Percentiles rank a stretch among this genome's conserved stretches.
These are phyloP conservation scores for Gonocerus acuteangulatus DNA, from an alignment of 2,888 invertebrate species.

Conservation along the genomic window DNA sequence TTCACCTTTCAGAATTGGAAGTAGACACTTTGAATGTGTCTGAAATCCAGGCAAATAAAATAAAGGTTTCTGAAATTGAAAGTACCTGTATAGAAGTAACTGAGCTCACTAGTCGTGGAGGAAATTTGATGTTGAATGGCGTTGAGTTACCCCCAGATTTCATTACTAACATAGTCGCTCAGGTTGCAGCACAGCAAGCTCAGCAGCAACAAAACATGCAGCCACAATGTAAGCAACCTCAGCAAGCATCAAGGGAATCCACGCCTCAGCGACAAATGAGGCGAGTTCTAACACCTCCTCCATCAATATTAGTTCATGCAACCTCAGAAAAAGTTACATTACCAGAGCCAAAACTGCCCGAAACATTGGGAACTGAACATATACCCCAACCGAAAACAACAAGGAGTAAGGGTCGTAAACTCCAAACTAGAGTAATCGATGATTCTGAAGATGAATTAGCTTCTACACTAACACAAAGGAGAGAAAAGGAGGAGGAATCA, in stretches of 20 bases:
- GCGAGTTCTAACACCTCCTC: conserved; percentile 30
- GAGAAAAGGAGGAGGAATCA: conserved; percentile 8
- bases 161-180: conserved; percentile 47
- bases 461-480: conserved; percentile 24
- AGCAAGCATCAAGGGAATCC: conserved; percentile 31
- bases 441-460: conserved; percentile 35
- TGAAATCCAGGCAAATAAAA: conserved; percentile 69
- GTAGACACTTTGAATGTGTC: conserved; percentile 71
- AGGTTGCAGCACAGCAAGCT: conserved; percentile 44
- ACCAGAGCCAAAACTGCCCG: conserved; percentile 11
- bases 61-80: conserved; percentile 73
- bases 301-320: conserved; percentile 33
- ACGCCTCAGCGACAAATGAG: conserved; percentile 31
- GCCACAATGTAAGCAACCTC: conserved; percentile 43
- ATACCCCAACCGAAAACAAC: conserved; percentile 33
- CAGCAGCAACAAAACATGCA: conserved; percentile 47
- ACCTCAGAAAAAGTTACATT: conserved; percentile 14
- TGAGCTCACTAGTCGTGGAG: conserved; percentile 63
- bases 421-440: conserved; percentile 30
- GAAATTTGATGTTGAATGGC: conserved; percentile 58
- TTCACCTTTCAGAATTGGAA: conserved; percentile 66
- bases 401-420: conserved; percentile 27
- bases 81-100: conserved; percentile 63
- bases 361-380: conserved; percentile 26
- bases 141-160: conserved; percentile 61